phyloP scores from a whole-genome alignment of 1,140 invertebrate species.

The Neotoxoptera formosana region DNA sequence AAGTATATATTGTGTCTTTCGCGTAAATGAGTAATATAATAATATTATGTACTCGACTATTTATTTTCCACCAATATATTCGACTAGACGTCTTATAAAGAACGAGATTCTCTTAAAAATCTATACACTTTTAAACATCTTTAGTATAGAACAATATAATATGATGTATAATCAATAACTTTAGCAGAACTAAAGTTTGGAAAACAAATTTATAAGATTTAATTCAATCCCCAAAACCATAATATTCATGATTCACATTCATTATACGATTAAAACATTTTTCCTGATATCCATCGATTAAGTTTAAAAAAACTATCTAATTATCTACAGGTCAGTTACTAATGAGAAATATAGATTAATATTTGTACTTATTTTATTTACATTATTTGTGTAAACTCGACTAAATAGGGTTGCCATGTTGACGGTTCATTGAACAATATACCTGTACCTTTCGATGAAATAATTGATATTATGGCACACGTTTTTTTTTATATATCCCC shows the following conservation, averaged over 20 bases:
- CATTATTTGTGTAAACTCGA: not conserved
- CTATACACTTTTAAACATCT: not conserved
- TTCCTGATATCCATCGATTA: not conserved
- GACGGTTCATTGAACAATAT: no score
- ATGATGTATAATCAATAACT: not conserved
- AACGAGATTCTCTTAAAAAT: not conserved
- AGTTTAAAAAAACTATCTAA: not conserved
- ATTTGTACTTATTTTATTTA: no score
- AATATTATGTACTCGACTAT: not conserved
- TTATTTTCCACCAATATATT: not conserved
- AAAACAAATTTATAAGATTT: not conserved
- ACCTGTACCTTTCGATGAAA: no score
- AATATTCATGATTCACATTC: not conserved
- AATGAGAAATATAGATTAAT: not conserved
- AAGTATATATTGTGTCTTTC: not conserved
- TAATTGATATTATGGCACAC: no score
- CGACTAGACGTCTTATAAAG: not conserved
- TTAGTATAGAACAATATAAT: not conserved
- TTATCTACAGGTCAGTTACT: not conserved
- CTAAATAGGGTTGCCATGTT: no score
- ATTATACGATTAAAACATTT: not conserved
- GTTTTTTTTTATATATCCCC: no score
- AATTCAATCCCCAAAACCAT: not conserved
- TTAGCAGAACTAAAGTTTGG: not conserved
- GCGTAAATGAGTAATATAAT: not conserved